Conservation (phyloP, 2,888 invertebrate species). For the Ectemnius continuus region DNA sequence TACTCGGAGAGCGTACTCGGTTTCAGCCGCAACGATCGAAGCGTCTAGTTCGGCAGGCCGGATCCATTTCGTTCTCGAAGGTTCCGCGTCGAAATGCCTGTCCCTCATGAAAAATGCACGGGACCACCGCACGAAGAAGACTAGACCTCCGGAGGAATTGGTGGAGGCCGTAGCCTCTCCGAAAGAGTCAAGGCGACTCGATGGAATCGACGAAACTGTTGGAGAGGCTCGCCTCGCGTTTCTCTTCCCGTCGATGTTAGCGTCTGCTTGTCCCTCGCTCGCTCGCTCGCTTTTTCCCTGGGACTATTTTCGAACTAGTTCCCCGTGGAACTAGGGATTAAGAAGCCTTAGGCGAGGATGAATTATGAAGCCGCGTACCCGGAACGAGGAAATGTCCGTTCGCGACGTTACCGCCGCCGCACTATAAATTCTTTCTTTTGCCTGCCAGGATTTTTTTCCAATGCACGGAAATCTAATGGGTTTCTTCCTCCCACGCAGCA, state of each 20-base stretch:
- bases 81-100: neutral
- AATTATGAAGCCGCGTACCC: slow-evolving; percentile 55
- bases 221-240: neutral
- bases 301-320: slow-evolving; percentile 58
- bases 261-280: slow-evolving; percentile 9
- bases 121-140: neutral
- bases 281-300: slow-evolving; percentile 15
- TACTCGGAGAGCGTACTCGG: no score
- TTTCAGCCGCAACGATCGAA: neutral
- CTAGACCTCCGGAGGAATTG: neutral
- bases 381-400: slow-evolving; percentile 53
- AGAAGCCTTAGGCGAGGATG: slow-evolving; percentile 59
- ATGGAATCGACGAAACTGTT: no score
- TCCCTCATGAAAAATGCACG: slow-evolving; percentile 1
- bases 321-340: slow-evolving; percentile 51
- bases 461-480: no score
- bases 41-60: neutral
- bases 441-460: slow-evolving; percentile 1
- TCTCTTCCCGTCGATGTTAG: neutral
- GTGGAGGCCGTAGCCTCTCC: neutral
- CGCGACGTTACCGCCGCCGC: slow-evolving; percentile 20
- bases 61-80: neutral
- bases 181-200: slow-evolving; percentile 3
- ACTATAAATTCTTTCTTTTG: slow-evolving; percentile 14
- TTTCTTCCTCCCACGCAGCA: no score